Conservation (phyloP, 1,140 invertebrate species). For the Yoshiicerus persimilis region DNA sequence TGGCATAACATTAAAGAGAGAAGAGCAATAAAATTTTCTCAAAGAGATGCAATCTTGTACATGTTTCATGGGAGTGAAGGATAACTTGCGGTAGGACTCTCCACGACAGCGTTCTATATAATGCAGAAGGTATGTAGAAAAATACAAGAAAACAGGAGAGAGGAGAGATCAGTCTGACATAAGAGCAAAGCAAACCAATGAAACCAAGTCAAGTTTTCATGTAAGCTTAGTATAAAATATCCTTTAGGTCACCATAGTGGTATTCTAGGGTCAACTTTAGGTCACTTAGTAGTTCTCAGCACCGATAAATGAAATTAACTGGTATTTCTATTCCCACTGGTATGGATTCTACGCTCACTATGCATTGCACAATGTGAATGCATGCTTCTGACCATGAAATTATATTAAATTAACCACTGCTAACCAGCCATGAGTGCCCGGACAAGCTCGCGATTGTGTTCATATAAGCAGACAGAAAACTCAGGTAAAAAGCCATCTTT, state of each 20-base stretch:
- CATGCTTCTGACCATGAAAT: not conserved
- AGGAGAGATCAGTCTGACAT: not conserved
- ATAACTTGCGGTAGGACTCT: slow-evolving; percentile 35
- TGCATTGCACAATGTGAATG: not conserved
- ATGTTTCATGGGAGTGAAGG: slow-evolving; percentile 24
- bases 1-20: slow-evolving; percentile 28
- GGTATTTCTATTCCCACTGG: not conserved
- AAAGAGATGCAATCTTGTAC: slow-evolving; percentile 34
- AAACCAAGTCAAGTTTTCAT: not conserved
- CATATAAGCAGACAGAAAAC: not conserved
- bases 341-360: too few relatives aligned
- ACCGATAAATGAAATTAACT: not conserved
- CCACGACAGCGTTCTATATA: not conserved
- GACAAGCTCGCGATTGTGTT: too few relatives aligned
- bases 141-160: not conserved
- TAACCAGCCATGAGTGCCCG: not conserved
- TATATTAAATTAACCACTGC: not conserved
- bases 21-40: slow-evolving; percentile 43
- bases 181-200: too few relatives aligned
- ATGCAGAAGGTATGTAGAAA: not conserved
- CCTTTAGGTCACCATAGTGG: not conserved
- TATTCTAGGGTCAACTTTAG: not conserved
- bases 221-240: not conserved
- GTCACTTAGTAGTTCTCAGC: not conserved
- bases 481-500: not conserved